Evolutionary conservation across 2,797 vertebrate genomes (phyloP).

Genomic region (Hydrolagus colliei): DNA sequence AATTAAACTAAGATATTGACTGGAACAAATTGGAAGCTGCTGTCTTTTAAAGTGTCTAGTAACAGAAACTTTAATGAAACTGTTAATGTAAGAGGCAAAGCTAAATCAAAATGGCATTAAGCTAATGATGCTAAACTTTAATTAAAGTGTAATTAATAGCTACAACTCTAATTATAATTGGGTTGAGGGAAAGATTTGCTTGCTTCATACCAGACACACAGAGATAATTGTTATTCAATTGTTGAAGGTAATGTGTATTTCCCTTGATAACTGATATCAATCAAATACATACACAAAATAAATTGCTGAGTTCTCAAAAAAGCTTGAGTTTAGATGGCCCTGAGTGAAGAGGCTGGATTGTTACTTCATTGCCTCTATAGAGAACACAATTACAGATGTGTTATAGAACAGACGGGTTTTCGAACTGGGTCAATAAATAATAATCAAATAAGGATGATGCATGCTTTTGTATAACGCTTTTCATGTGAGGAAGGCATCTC

Average conservation of each 20-base stretch:
- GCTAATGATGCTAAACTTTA: neutral
- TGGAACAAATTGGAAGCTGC: neutral
- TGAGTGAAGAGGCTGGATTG: too few relatives aligned
- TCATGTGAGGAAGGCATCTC: too few relatives aligned
- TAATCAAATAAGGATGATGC: too few relatives aligned
- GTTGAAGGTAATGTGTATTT: neutral
- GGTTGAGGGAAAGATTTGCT: neutral
- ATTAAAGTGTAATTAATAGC: conserved; percentile 15
- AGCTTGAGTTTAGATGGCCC: too few relatives aligned
- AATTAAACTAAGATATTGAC: conserved; percentile 4
- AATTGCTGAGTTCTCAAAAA: neutral
- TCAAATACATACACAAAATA: neutral
- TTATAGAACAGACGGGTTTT: too few relatives aligned
- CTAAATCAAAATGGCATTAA: neutral
- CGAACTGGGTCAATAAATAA: too few relatives aligned
- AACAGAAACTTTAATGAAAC: conserved; percentile 18
- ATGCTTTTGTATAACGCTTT: too few relatives aligned
- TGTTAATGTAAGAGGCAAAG: neutral
- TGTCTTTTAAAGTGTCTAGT: conserved; percentile 3
- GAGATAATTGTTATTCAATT: neutral
- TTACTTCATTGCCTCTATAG: too few relatives aligned
- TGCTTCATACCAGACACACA: neutral
- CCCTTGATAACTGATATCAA: neutral
- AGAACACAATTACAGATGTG: too few relatives aligned
- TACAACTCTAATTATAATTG: neutral